Base-by-base conservation (phyloP, 2,113 vertebrate genomes). In the Illadopsis cleaveri region DNA sequence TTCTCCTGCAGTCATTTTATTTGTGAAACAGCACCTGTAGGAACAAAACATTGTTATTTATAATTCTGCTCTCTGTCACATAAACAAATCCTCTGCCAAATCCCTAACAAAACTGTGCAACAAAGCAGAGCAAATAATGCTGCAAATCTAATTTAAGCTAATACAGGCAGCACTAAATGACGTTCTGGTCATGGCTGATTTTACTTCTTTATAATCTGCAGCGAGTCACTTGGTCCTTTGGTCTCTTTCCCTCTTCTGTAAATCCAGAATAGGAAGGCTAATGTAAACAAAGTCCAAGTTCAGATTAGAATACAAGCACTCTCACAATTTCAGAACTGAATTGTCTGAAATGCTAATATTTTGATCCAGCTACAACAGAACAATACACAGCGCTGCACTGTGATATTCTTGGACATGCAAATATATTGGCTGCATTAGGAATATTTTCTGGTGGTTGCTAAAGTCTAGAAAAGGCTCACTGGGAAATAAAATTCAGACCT, bases 21-120 rank as follows among this genome's bases (percentile, higher is more conserved):
- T 76, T 92, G 88, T 80, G 70, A 92, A 95, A n/a, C 31, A 76
- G 71, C 50, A 92, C 78, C 82, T 85, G 70, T 65, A 95, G 61
- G n/a, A 84, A 88, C 48, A 95, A 94, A 96, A 48, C 40, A 54
- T 65, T 71, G 50, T 68, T 91, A 95, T 95, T 95, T 96, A 89
- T 95, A 94, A 91, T 48, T 81, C 25, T 7, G 18, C 37, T 91
- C 15, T 45, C 51, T 66, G n/a, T 45, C 62, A 95, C 37, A 68
- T 19, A 90, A 83, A 79, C 38, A 65, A 72, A 22, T 40, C n/a
- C 62, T 82, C 75, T 85, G 91, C 53, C 89, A 96, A 91, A 84
- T 72, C 19, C 33, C 45, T 72, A 50, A 64, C 16, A 62, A 70
- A 64, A 57, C 30, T 42, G 24, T 40, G 57, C 31, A 86, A 78